These are phyloP conservation scores for Baryphthengus martii DNA, from an alignment of 2,113 vertebrate genomes.

Conservation along the genomic window DNA sequence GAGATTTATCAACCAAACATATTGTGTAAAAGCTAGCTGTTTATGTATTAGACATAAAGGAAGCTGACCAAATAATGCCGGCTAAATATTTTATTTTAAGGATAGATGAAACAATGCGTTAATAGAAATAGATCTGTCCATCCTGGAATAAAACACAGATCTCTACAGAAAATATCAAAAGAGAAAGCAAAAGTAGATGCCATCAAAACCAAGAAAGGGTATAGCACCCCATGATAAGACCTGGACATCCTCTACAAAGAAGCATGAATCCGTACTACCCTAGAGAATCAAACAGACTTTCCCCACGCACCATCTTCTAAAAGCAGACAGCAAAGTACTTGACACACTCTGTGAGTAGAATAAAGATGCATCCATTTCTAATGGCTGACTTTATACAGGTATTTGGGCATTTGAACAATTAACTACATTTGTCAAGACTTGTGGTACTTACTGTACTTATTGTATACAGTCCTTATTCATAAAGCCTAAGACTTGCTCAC, in stretches of 20 bases:
- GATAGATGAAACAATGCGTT: not conserved
- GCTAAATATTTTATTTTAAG: not conserved
- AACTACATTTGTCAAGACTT: not conserved
- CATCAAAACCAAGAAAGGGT: not conserved
- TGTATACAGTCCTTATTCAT: not conserved
- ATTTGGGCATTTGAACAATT: not conserved
- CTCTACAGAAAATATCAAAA: not conserved
- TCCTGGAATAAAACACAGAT: not conserved
- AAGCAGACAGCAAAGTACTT: not conserved
- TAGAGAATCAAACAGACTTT: not conserved
- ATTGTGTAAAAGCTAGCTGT: not conserved
- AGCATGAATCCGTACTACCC: not conserved
- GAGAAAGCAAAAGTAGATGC: not conserved
- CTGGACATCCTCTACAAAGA: not conserved
- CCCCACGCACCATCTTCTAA: not conserved
- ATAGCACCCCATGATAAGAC: not conserved
- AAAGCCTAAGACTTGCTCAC: not conserved
- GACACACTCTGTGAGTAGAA: not conserved
- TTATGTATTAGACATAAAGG: not conserved
- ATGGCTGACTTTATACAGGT: not conserved
- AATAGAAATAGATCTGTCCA: not conserved
- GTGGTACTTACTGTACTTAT: not conserved
- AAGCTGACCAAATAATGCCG: not conserved
- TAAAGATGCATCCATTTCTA: not conserved
- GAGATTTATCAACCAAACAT: not conserved